phyloP scores from a whole-genome alignment of 2,888 invertebrate species.

The Caradrina clavipalpis region DNA sequence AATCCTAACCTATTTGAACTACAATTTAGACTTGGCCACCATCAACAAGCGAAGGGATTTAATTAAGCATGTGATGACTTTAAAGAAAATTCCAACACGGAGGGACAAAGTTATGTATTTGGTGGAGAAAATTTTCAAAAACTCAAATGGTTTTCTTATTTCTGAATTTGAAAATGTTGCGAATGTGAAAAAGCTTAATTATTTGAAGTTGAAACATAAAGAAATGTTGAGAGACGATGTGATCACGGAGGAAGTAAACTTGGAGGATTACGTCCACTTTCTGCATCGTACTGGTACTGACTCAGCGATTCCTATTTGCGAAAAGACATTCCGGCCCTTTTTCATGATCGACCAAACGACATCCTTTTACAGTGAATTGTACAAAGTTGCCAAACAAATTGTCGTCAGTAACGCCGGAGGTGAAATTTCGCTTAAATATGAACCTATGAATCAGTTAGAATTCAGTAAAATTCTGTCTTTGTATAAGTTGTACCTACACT shows the following conservation, averaged over 20 bases:
- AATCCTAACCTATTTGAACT: conserved; percentile 67
- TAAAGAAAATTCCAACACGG: conserved; percentile 24
- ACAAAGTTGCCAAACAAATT: not conserved
- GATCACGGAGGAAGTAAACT: conserved; percentile 20
- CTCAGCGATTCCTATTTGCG: conserved; percentile 1
- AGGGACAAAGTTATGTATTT: conserved; percentile 24
- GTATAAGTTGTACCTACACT: conserved; percentile 27
- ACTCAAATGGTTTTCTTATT: conserved; percentile 65
- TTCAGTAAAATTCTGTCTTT: conserved; percentile 24
- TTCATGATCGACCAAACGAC: conserved; percentile 20
- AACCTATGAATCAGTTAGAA: conserved; percentile 27
- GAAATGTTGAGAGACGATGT: conserved; percentile 23
- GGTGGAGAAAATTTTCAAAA: conserved; percentile 69
- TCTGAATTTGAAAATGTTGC: conserved; percentile 63
- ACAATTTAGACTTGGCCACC: conserved; percentile 63
- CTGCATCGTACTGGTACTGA: not conserved
- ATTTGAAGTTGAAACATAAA: conserved; percentile 43
- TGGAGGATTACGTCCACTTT: conserved; percentile 33
- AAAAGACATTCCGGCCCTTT: conserved; percentile 34
- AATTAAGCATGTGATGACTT: conserved; percentile 6
- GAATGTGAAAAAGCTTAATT: conserved; percentile 70
- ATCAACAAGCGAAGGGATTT: conserved; percentile 52
- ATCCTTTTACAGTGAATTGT: conserved; percentile 25
- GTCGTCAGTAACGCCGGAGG: conserved; percentile 15
- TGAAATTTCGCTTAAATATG: conserved; percentile 6